phyloP scores from a whole-genome alignment of 2,888 invertebrate genomes.

The Ectobius pallidus region DNA sequence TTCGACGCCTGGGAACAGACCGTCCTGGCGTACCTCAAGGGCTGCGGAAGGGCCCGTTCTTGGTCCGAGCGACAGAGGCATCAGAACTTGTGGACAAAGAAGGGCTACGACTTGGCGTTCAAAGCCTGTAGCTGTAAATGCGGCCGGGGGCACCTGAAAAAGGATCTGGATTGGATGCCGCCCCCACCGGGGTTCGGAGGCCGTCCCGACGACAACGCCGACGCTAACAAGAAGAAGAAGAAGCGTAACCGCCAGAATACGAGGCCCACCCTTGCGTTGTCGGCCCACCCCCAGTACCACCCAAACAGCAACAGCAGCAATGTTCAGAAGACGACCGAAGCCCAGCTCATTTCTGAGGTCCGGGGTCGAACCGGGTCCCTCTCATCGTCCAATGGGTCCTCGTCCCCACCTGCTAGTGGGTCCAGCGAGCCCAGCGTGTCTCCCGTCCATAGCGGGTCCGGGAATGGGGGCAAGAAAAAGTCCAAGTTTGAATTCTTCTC shows the following conservation, averaged over 20 bases:
- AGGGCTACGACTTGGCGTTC: conserved; percentile 94
- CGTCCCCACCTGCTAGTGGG: conserved; percentile 80
- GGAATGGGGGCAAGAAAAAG: conserved; percentile 70
- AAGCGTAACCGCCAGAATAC: conserved; percentile 71
- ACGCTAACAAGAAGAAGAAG: conserved; percentile 68
- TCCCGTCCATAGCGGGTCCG: conserved; percentile 59
- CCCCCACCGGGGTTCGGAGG: conserved; percentile 63
- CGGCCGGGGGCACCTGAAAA: conserved; percentile 89
- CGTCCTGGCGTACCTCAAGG: conserved; percentile 74
- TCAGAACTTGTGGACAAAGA: conserved; percentile 97
- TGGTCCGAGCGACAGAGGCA: conserved; percentile 95
- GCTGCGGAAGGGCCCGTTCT: conserved; percentile 89
- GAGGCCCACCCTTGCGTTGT: conserved; percentile 65
- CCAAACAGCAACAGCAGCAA: conserved; percentile 41
- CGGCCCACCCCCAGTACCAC: conserved; percentile 53
- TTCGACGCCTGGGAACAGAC: conserved; percentile 94
- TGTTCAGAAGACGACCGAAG: conserved; percentile 26
- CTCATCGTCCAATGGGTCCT: conserved; percentile 78
- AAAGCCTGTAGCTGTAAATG: conserved; percentile 95
- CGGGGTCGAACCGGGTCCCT: conserved; percentile 76
- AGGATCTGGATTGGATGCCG: conserved; percentile 91
- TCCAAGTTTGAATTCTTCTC: conserved; percentile 75
- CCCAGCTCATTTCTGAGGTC: conserved; percentile 53
- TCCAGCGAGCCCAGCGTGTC: conserved; percentile 77
- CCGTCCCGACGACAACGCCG: conserved; percentile 60